Evolutionary conservation across 1,140 invertebrate genomes (phyloP), one percentile per base, ranked within the genome.

Genomic region (Bombus superbus): DNA sequence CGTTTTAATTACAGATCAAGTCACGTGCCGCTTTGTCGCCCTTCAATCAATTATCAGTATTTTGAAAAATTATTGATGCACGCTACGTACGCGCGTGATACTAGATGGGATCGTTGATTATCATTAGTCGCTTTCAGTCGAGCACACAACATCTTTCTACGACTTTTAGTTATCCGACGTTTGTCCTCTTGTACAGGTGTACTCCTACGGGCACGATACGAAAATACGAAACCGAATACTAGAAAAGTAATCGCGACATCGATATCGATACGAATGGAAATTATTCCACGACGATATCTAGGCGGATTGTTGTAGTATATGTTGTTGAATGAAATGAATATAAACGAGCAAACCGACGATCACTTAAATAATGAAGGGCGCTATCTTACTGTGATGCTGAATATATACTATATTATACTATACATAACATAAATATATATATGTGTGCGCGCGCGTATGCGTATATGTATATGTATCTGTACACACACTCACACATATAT

Each of bases 371-470:
- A 93, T 93, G 93, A 94, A 94, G 87, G 93, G 94, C 94, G 94
- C 94, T 95, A 95, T 94, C 92, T 93, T 95, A 94, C 94, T 95
- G 95, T 95, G 95, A 95, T 95, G 95, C 94, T 95, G 94, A 94
- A 94, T 94, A 94, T 94, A 94, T 94, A 94, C 90, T 93, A 93
- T 93, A 53, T 53, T 53, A 53, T 53, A 53, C 47, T 86, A 91
- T 57, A 89, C 53, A 89, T 89, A 88, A 79, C 81, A 85, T 85
- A 85, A 77, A 80, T 79, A 86, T 82, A 82, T 85, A 80, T 59
- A 79, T 68, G 5, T 68, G 25, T 88, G 13, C 92, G 93, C 85
- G 90, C 53, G 88, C 66, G 87, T 85, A 86, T 79, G 74, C 75
- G 81, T 83, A 85, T 80, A 80, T 83, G 86, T 81, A 72, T 84